phyloP scores from a whole-genome alignment of 2,797 vertebrate genomes.

The Chiroxiphia lanceolata region DNA sequence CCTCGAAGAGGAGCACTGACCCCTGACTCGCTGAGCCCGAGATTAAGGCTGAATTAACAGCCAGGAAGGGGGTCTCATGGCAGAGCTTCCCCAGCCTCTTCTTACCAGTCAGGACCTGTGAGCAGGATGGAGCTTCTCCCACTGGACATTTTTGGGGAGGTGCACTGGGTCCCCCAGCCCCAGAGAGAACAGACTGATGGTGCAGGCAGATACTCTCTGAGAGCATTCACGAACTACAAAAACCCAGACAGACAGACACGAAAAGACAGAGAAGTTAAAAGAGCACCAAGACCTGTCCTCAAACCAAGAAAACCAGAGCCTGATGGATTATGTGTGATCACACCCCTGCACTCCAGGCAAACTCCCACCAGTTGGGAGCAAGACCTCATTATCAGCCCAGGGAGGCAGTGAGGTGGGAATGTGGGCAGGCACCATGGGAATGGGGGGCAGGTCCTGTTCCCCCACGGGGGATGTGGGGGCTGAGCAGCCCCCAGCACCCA shows the following conservation, averaged over 20 bases:
- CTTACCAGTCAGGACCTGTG: background rate
- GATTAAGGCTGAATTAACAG: slow-evolving; percentile 8
- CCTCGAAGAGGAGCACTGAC: background rate
- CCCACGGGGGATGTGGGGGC: rapidly evolving
- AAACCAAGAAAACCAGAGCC: background rate
- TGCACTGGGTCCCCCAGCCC: rapidly evolving
- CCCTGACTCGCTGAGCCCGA: background rate
- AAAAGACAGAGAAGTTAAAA: background rate
- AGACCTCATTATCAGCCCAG: rapidly evolving
- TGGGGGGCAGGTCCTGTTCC: rapidly evolving
- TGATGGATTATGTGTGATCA: background rate
- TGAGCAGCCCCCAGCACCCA: background rate
- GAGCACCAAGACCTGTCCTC: background rate
- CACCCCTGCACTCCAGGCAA: background rate
- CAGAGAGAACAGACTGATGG: rapidly evolving
- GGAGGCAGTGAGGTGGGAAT: rapidly evolving
- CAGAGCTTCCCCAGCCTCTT: background rate
- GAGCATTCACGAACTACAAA: rapidly evolving
- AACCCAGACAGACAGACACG: background rate
- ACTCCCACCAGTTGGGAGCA: rapidly evolving
- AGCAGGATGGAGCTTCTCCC: background rate
- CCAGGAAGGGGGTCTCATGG: background rate
- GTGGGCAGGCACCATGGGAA: rapidly evolving
- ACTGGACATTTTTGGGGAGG: rapidly evolving
- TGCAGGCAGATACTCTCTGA: rapidly evolving